These are phyloP conservation scores for Petroica traversi DNA, from an alignment of 2,113 vertebrate genomes.

Conservation along the genomic window DNA sequence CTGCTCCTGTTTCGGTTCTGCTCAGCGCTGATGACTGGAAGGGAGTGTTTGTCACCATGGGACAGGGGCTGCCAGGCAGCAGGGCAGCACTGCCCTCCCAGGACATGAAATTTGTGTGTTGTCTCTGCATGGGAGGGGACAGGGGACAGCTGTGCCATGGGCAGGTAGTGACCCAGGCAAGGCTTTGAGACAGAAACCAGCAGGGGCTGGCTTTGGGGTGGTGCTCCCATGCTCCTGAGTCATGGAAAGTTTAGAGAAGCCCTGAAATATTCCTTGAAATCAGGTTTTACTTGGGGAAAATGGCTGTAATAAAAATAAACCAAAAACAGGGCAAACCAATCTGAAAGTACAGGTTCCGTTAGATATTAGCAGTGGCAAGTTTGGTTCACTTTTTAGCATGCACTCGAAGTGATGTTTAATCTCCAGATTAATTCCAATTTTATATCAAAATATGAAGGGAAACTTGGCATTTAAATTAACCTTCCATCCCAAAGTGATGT, in stretches of 20 bases:
- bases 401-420: not conserved
- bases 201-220: not conserved
- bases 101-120: fast-evolving
- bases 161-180: fast-evolving
- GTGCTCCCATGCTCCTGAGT: not conserved
- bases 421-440: not conserved
- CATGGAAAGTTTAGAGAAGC: not conserved
- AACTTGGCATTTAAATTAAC: not conserved
- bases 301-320: not conserved
- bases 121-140: fast-evolving
- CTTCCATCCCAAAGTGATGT: not conserved
- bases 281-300: not conserved
- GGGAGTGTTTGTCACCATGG: fast-evolving
- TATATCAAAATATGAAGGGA: not conserved
- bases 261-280: not conserved
- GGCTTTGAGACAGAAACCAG: not conserved
- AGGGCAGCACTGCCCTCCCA: fast-evolving
- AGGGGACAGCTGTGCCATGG: fast-evolving
- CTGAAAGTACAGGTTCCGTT: not conserved
- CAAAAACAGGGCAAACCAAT: not conserved
- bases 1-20: not conserved
- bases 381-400: not conserved
- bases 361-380: not conserved
- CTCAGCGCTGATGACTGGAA: not conserved
- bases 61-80: fast-evolving